Percentiles rank a stretch among this genome's conserved stretches.
phyloP scores from a whole-genome alignment of 2,797 vertebrate genomes.

The Chelon auratus region DNA sequence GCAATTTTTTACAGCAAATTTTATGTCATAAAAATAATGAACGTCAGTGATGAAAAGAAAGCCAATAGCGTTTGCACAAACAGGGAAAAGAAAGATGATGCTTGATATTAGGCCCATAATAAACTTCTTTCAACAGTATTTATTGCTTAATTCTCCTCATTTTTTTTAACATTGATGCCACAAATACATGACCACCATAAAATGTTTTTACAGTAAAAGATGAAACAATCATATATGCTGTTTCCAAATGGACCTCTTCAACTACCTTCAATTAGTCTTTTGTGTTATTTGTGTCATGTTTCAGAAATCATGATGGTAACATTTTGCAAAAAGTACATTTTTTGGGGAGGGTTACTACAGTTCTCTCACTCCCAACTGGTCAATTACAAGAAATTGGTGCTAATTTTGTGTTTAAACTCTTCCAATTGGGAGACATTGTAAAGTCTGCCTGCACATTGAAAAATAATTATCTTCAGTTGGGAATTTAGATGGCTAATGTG shows the following conservation, averaged over 20 bases:
- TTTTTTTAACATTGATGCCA: neutral
- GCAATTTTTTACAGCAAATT: neutral
- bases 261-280: neutral
- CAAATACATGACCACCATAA: neutral
- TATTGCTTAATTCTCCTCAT: neutral
- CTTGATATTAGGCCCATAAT: constrained; percentile 17
- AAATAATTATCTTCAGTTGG: constrained; percentile 20
- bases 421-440: neutral
- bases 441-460: neutral
- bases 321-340: neutral
- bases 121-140: neutral
- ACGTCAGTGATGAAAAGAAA: neutral
- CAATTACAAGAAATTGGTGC: neutral
- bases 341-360: neutral
- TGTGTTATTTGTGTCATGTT: neutral
- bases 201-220: neutral
- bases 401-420: constrained; percentile 20
- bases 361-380: neutral
- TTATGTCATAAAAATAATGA: neutral
- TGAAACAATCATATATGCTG: neutral
- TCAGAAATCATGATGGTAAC: neutral
- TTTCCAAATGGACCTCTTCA: neutral
- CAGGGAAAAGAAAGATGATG: neutral
- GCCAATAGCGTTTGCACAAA: neutral
- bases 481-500: neutral